These are phyloP conservation scores for Porphyrio hochstetteri DNA, from an alignment of 2,113 vertebrate genomes.

Conservation along the genomic window DNA sequence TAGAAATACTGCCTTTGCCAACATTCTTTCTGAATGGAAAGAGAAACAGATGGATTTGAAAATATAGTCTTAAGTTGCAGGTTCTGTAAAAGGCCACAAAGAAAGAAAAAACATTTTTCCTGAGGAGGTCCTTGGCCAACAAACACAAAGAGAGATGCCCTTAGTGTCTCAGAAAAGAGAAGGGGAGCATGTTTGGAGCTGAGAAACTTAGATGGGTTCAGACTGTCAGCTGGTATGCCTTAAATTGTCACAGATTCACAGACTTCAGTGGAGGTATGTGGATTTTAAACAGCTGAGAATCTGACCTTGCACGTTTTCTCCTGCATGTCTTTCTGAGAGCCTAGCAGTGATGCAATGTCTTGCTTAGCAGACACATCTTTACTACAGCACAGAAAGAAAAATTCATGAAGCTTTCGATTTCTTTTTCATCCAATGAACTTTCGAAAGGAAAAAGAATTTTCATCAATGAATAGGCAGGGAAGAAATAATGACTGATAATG, in stretches of 20 bases:
- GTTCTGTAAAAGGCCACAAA: not conserved
- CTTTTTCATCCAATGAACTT: not conserved
- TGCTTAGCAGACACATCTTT: not conserved
- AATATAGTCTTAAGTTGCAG: not conserved
- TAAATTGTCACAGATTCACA: not conserved
- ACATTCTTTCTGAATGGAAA: not conserved
- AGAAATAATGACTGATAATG: not conserved
- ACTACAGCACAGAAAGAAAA: not conserved
- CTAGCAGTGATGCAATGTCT: not conserved
- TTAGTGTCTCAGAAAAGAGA: not conserved
- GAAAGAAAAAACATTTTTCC: not conserved
- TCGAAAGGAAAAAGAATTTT: not conserved
- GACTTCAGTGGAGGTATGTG: not conserved
- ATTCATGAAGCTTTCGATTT: not conserved
- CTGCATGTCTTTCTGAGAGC: not conserved
- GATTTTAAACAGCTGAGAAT: conserved; percentile 53
- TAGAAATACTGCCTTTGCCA: not conserved
- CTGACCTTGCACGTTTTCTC: not conserved
- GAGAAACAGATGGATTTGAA: not conserved
- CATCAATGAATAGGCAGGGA: not conserved
- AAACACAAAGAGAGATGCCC: not conserved
- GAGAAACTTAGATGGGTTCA: not conserved
- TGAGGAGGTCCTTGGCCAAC: not conserved
- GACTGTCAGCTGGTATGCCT: not conserved
- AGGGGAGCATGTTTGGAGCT: not conserved